A percentile compares a stretch with the other conserved stretches of the same genome.
These are phyloP conservation scores for Megathymus violae DNA, from an alignment of 1,140 invertebrate genomes.

Conservation along the genomic window DNA sequence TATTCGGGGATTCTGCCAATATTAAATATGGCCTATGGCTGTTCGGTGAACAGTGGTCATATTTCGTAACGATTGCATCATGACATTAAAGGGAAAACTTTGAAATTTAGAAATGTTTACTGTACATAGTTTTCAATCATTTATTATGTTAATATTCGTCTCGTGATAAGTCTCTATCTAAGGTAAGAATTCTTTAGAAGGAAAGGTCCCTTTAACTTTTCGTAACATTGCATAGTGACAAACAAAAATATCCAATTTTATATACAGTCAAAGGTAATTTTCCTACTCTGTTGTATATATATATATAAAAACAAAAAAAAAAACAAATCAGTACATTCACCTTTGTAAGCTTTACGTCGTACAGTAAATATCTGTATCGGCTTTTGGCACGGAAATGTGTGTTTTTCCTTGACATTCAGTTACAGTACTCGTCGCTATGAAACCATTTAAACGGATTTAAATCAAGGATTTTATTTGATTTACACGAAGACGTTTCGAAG, in stretches of 20 bases:
- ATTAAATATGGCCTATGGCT: no score
- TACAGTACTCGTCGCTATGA: conserved; percentile 17
- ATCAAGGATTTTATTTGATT: conserved; percentile 34
- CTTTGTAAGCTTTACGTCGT: conserved; percentile 23
- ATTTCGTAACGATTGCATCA: neutral
- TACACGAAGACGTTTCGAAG: conserved; percentile 21
- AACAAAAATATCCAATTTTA: conserved; percentile 20
- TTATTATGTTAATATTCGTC: no score
- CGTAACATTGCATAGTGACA: neutral
- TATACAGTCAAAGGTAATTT: conserved; percentile 20
- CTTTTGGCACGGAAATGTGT: conserved; percentile 24
- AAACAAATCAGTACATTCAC: conserved; percentile 19
- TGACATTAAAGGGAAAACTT: no score
- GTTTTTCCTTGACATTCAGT: conserved; percentile 13
- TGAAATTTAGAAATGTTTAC: no score
- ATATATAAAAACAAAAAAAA: neutral
- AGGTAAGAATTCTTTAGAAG: neutral
- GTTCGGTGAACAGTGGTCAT: neutral
- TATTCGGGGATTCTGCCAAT: no score
- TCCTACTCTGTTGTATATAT: no score
- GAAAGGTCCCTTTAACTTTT: conserved; percentile 1
- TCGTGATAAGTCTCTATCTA: no score
- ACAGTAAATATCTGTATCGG: conserved; percentile 17
- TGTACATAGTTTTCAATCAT: no score
- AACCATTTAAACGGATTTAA: conserved; percentile 28